Conservation (phyloP, 2,797 vertebrate genomes). For the Channa striata region DNA sequence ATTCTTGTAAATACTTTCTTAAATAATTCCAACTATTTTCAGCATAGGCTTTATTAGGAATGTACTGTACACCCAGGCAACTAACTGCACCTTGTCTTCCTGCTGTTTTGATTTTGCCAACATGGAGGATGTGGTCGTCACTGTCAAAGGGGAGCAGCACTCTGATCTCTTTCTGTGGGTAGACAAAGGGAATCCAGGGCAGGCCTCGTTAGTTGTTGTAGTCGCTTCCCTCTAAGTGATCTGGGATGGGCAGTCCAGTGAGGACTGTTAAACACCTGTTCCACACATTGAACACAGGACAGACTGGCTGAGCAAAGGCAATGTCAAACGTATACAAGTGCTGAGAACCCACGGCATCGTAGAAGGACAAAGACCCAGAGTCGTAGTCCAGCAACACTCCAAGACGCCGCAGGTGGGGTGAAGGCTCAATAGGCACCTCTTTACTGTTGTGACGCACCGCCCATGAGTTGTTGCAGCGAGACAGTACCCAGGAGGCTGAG, state of each 20-base stretch:
- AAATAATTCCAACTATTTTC: constrained; percentile 77
- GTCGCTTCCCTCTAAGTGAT: constrained; percentile 93
- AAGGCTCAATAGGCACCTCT: constrained; percentile 93
- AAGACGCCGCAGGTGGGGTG: constrained; percentile 92
- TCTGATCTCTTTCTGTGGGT: constrained; percentile 34
- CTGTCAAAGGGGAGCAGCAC: constrained; percentile 39
- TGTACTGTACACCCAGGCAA: constrained; percentile 35
- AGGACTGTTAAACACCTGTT: constrained; percentile 97
- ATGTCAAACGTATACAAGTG: constrained; percentile 96
- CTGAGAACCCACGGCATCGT: constrained; percentile 95
- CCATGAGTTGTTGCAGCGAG: constrained; percentile 97
- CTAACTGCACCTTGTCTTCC: constrained; percentile 34
- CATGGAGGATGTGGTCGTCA: constrained; percentile 16
- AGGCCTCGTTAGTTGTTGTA: constrained; percentile 81
- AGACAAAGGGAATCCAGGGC: constrained; percentile 22
- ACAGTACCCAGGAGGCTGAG: constrained; percentile 95
- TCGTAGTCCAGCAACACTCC: constrained; percentile 98
- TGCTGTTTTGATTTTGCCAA: constrained; percentile 30
- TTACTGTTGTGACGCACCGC: constrained; percentile 95
- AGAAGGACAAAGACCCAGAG: constrained; percentile 94
- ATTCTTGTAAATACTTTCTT: constrained; percentile 71
- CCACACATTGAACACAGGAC: constrained; percentile 98
- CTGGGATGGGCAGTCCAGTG: constrained; percentile 97
- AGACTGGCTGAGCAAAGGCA: constrained; percentile 93
- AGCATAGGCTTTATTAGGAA: constrained; percentile 78